These are phyloP conservation scores for Remorina albescens DNA, from an alignment of 2,797 vertebrate species.

Conservation along the genomic window DNA sequence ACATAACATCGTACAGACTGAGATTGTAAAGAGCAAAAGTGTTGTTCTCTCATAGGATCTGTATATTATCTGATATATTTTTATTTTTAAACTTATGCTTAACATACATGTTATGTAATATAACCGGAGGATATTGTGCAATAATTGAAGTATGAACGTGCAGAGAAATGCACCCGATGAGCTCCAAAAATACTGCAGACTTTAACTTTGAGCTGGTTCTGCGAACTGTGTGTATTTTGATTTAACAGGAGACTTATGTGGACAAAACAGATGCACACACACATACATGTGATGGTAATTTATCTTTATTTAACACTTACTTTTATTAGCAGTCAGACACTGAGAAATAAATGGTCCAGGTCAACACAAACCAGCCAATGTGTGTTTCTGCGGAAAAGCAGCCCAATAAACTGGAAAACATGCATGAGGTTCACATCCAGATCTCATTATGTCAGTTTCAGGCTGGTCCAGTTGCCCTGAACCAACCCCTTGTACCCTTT, in stretches of 20 bases:
- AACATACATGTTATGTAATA: slow-evolving; percentile 24
- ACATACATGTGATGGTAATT: slow-evolving; percentile 14
- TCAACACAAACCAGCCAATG: slow-evolving; percentile 51
- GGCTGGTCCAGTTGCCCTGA: slow-evolving; percentile 62
- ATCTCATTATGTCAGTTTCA: slow-evolving; percentile 63
- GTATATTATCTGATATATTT: slow-evolving; percentile 1
- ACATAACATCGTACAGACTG: neutral
- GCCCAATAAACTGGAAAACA: slow-evolving; percentile 54
- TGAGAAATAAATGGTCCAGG: slow-evolving; percentile 45
- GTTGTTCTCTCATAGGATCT: neutral
- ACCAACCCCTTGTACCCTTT: slow-evolving; percentile 64
- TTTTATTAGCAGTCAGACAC: slow-evolving; percentile 67
- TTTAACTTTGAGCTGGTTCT: slow-evolving; percentile 40
- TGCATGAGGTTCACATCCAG: slow-evolving; percentile 48
- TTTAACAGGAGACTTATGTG: slow-evolving; percentile 10
- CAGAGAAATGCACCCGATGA: slow-evolving; percentile 42
- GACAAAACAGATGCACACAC: slow-evolving; percentile 25
- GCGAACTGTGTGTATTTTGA: slow-evolving; percentile 29
- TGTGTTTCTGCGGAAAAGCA: slow-evolving; percentile 62
- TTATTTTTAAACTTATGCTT: neutral
- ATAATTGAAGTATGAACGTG: slow-evolving; percentile 27
- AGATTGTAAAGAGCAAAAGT: neutral
- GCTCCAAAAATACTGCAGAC: slow-evolving; percentile 48
- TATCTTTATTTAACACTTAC: slow-evolving; percentile 46
- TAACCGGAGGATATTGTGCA: slow-evolving; percentile 43